These are phyloP conservation scores for Oxyruncus cristatus DNA, from an alignment of 2,113 vertebrate species.

Conservation along the genomic window DNA sequence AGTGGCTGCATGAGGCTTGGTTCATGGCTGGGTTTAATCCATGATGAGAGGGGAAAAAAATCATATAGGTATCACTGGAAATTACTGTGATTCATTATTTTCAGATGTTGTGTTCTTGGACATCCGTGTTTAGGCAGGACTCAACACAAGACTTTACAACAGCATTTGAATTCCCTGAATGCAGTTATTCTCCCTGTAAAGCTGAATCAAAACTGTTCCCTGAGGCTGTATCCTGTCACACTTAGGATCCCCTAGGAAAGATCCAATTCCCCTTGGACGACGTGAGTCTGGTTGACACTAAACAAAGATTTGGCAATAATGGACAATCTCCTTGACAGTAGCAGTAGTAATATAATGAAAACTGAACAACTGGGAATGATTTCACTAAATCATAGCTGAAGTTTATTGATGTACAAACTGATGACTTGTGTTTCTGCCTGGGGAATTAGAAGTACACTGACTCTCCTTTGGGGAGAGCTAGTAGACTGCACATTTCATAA, in stretches of 20 bases:
- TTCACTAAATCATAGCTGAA: neutral
- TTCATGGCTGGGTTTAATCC: neutral
- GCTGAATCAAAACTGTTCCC: neutral
- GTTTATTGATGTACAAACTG: neutral
- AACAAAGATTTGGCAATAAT: neutral
- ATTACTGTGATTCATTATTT: neutral
- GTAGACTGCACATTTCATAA: neutral
- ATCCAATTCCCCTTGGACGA: neutral
- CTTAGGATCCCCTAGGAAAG: neutral
- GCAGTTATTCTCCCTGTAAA: neutral
- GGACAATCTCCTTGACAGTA: neutral
- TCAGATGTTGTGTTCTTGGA: neutral
- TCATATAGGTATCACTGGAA: neutral
- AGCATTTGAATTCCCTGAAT: neutral
- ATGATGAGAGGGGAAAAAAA: neutral
- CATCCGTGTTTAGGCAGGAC: neutral
- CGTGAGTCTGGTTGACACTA: neutral
- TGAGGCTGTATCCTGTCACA: neutral
- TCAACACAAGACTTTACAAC: neutral
- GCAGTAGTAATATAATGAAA: neutral
- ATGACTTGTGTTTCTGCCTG: neutral
- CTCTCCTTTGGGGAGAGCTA: neutral
- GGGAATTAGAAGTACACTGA: neutral
- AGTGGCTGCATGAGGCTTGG: rapidly evolving
- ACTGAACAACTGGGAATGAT: neutral